These are phyloP conservation scores for Drosophila parvula DNA, from an alignment of 1,140 invertebrate genomes.

Conservation along the genomic window DNA sequence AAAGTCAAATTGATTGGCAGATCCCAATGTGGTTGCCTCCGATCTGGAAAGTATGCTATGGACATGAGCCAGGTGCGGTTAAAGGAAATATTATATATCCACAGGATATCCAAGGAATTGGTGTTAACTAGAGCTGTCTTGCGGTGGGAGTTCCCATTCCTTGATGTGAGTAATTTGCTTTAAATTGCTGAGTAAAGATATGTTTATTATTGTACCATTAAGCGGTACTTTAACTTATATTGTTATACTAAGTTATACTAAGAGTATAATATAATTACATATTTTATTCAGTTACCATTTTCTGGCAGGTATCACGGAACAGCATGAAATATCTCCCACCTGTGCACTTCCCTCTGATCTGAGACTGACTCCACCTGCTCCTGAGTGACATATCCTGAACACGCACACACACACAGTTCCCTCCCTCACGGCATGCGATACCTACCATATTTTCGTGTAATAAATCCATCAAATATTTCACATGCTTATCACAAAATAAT, in stretches of 20 bases:
- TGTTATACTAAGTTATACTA: no score
- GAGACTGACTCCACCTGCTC: conserved; percentile 50
- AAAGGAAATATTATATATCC: not conserved
- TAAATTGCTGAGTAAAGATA: not conserved
- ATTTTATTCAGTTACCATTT: not conserved
- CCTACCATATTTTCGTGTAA: conserved; percentile 66
- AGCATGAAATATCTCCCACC: not conserved
- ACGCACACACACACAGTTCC: conserved; percentile 28
- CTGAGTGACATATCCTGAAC: conserved; percentile 73
- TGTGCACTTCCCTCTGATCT: conserved; percentile 8
- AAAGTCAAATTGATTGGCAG: conserved; percentile 35
- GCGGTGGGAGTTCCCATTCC: not conserved
- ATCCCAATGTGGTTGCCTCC: not conserved
- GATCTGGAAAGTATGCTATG: conserved; percentile 35
- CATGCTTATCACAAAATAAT: conserved; percentile 76
- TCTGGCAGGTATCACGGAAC: not conserved
- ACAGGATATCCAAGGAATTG: not conserved
- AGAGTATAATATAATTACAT: no score
- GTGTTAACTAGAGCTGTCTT: conserved; percentile 4
- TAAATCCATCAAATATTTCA: conserved; percentile 79
- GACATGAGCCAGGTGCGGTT: not conserved
- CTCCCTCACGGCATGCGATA: conserved; percentile 2
- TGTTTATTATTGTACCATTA: not conserved
- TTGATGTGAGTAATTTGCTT: not conserved
- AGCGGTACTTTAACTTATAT: no score